Base-by-base conservation (phyloP, 2,797 vertebrate species). In the Hoplostethus atlanticus region DNA sequence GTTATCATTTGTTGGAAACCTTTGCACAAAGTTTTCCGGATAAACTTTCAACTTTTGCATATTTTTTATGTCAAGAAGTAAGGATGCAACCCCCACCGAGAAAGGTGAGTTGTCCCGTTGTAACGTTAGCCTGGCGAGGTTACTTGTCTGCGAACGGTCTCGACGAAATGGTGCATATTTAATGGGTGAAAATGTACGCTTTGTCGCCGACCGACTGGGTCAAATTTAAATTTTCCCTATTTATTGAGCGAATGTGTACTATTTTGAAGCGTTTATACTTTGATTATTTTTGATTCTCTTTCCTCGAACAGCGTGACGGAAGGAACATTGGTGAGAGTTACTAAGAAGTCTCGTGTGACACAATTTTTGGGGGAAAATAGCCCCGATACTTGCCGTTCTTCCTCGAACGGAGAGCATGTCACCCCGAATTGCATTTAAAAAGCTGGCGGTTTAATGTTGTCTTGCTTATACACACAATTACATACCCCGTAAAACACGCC, bases 61-160 rank as follows among this genome's bases (percentile, higher is more conserved):
- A n/a, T 66, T 73, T 87, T 90, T 82, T 88, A 88, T 91, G 90
- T 90, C 76, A 67, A 81, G 64, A 61, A 83, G 65, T 86, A 92
- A 96, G 94, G 93, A 98, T 98, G 97, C 97, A 98, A 91, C 97
- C 97, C 86, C 97, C 97, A 81, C 96, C 97, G 91, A 96, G 97
- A 92, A 97, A 97, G 97, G 97, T 98, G 92, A 95, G 95, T 84
- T 75, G 71, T 79, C 64, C 80, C 55, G 73, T 65, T 62, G 85
- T 89, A 28, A 28, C 2, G 28, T 28, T 28, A 91, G 89, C 89
- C 77, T 62, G 47, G 17, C 12, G 17, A 76, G 80, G 85, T 85
- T 91, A 73, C 75, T 88, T 6, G 77, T 57, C 68, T 77, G 73
- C 62, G 64, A 79, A 52, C 66, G 46, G 57, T 53, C 71, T 77